Evolutionary conservation across 2,113 vertebrate genomes (phyloP), one percentile per base, ranked within the genome.

Genomic region (Rhipidura dahli): DNA sequence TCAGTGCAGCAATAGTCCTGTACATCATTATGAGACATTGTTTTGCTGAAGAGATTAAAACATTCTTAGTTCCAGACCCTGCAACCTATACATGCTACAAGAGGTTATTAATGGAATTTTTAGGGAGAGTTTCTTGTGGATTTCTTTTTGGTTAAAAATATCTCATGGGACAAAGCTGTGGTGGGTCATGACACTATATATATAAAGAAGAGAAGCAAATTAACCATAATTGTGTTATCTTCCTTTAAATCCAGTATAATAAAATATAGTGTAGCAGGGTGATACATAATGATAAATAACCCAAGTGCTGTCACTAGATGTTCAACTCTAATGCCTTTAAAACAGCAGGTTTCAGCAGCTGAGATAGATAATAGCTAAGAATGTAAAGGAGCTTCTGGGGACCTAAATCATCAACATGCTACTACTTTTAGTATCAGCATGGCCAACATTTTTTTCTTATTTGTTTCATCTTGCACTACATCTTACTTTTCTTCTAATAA

Each of bases 1-100:
- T 99, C 99, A 99, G 99, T 98, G 97, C 99, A 97, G 99, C 99
- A 99, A 98, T 98, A 98, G 99, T 99, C 99, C 99, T 99, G 99
- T 99, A 99, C 99, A 99, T 99, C 99, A 99, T 99, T 99, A 99
- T 98, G 98, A 99, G 98, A 99, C 99, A 99, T 99, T 99, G 99
- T 99, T 99, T 99, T 99, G 99, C 98, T 98, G 99, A 98, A 98
- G 99, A 99, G 99, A 99, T 99, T 99, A 99, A 99, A 99, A 99
- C 98, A 98, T 98, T 99, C 98, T 98, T 98, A 98, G 98, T 98
- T 98, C 98, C 98, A 98, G 98, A 98, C 99, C 99, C 98, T 98
- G 98, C 98, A 98, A 98, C 98, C 97, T 98, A 99, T 98, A 98
- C 98, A 96, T 98, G 95, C 98, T 98, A 98, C 98, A 98, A 98